A percentile compares a stretch with the other conserved stretches of the same genome.
Conservation (phyloP, 35 echinoderm and acorn worm species). For the Antedon bifida region DNA sequence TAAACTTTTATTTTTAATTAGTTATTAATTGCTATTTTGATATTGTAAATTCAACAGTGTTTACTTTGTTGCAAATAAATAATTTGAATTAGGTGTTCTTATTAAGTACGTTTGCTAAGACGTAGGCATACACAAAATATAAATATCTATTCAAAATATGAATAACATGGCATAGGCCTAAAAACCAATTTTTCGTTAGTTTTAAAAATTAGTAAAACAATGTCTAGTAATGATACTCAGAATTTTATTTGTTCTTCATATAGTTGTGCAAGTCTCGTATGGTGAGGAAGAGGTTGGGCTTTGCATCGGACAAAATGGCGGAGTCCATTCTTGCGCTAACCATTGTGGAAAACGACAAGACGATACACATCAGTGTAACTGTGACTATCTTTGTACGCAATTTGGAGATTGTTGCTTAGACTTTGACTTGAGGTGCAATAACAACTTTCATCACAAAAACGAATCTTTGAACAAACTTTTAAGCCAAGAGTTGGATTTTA, state of each 20-base stretch:
- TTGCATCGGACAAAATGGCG: neutral
- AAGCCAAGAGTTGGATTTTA: neutral
- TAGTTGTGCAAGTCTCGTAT: neutral
- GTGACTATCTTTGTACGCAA: neutral
- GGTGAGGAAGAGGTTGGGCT: neutral
- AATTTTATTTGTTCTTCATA: neutral
- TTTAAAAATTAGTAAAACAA: too few relatives aligned
- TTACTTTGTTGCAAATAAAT: too few relatives aligned
- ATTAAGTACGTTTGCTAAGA: too few relatives aligned
- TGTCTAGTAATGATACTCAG: too few relatives aligned
- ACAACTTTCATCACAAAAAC: neutral
- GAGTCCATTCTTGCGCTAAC: neutral
- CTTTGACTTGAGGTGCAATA: neutral
- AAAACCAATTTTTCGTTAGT: too few relatives aligned
- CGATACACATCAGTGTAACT: neutral
- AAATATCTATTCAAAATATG: too few relatives aligned
- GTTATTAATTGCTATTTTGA: too few relatives aligned
- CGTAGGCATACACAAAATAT: too few relatives aligned
- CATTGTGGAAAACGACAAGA: neutral
- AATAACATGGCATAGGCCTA: too few relatives aligned
- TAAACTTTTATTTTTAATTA: too few relatives aligned
- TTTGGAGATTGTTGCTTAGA: neutral
- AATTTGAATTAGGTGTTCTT: too few relatives aligned
- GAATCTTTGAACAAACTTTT: neutral
- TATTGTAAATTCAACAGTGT: too few relatives aligned